A percentile compares a stretch with the other conserved stretches of the same genome.
Evolutionary conservation across 2,888 invertebrate species (phyloP).

Genomic region (Heliconius charithonia): DNA sequence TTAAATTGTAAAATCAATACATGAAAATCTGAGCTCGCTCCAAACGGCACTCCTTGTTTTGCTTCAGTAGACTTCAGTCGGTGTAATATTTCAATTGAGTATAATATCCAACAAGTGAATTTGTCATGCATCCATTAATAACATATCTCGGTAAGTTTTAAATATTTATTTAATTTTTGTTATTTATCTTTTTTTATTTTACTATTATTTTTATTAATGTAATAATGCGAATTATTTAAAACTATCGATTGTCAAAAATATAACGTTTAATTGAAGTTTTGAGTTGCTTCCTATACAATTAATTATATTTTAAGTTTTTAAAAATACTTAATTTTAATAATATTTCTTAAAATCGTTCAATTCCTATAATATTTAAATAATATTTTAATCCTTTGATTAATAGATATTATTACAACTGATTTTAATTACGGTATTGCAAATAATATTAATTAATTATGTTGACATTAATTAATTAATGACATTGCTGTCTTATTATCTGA

Average conservation of each 20-base stretch:
- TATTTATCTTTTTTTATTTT: neutral
- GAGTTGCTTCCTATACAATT: too few species aligned
- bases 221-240: too few species aligned
- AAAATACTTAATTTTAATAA: too few species aligned
- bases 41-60: conserved; percentile 1
- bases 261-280: too few species aligned
- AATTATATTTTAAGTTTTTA: too few species aligned
- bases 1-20: conserved; percentile 3
- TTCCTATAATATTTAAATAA: too few species aligned
- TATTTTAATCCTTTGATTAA: too few species aligned
- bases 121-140: neutral
- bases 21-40: neutral
- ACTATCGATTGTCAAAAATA: too few species aligned
- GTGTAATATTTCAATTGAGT: neutral
- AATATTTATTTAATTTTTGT: neutral
- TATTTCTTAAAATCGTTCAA: too few species aligned
- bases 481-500: neutral
- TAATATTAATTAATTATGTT: neutral
- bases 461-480: neutral
- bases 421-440: neutral
- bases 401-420: neutral
- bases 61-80: neutral
- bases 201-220: neutral
- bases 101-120: neutral
- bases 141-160: neutral